Evolutionary conservation across 2,888 invertebrate species (phyloP).

Genomic region (Lochmaea capreae): DNA sequence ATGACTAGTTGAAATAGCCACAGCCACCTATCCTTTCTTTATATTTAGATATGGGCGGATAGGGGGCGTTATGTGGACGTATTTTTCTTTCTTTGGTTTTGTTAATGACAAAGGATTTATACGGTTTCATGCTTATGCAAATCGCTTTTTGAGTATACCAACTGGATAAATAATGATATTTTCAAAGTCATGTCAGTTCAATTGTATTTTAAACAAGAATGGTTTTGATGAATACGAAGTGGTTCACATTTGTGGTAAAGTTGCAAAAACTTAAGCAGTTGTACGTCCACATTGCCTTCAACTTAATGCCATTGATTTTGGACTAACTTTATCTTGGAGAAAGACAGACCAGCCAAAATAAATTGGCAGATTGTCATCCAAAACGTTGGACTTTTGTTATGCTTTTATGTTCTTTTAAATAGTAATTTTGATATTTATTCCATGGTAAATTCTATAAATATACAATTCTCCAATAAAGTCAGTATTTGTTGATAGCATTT

Average conservation of each 20-base stretch:
- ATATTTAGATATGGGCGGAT: constrained; percentile 24
- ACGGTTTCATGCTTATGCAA: constrained; percentile 18
- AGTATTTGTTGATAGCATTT: too few relatives aligned
- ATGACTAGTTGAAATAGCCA: constrained; percentile 37
- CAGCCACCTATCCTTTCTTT: constrained; percentile 6
- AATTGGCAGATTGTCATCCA: too few relatives aligned
- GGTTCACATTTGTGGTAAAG: too few relatives aligned
- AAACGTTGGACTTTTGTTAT: too few relatives aligned
- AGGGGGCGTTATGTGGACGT: constrained; percentile 15
- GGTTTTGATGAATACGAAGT: too few relatives aligned
- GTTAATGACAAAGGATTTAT: constrained; percentile 8
- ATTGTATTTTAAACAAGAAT: too few relatives aligned
- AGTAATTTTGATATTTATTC: not conserved
- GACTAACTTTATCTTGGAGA: too few relatives aligned
- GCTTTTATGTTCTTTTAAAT: too few relatives aligned
- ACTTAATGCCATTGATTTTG: too few relatives aligned
- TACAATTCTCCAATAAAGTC: not conserved
- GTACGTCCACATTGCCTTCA: too few relatives aligned
- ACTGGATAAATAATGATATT: not conserved
- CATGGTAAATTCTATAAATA: constrained; percentile 7
- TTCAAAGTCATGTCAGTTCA: not conserved
- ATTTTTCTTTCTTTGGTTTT: constrained; percentile 10
- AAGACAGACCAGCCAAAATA: too few relatives aligned
- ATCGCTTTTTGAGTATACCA: constrained; percentile 2
- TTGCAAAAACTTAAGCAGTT: too few relatives aligned